A percentile compares a stretch with the other conserved stretches of the same genome.
These are phyloP conservation scores for Hetaerina americana DNA, from an alignment of 1,140 invertebrate species.

Conservation along the genomic window DNA sequence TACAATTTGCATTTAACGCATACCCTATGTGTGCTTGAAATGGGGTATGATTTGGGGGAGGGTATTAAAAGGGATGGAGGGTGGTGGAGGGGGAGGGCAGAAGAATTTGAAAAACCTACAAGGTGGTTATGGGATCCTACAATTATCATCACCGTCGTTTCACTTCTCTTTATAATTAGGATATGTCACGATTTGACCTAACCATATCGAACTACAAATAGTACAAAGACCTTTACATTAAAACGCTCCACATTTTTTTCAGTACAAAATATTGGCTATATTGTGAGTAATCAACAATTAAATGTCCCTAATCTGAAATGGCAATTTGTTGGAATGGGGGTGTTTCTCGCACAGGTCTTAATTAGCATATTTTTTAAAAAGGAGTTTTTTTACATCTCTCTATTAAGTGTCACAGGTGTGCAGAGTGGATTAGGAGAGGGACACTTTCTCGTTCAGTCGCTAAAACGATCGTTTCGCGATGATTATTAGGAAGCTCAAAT, in stretches of 20 bases:
- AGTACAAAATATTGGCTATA: constrained; percentile 15
- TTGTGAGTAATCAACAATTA: constrained; percentile 14
- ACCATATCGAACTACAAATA: neutral
- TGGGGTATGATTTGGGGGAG: neutral
- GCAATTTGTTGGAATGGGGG: neutral
- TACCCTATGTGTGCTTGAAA: neutral
- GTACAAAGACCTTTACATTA: constrained; percentile 7
- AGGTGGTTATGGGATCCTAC: neutral
- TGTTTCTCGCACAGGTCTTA: neutral
- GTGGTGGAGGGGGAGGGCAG: neutral
- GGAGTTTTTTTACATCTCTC: neutral
- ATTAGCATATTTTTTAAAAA: neutral
- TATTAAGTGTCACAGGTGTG: neutral
- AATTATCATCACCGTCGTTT: neutral
- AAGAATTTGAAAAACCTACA: neutral
- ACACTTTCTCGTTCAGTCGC: neutral
- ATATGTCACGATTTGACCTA: neutral
- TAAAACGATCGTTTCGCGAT: neutral
- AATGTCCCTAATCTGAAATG: neutral
- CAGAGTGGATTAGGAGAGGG: neutral
- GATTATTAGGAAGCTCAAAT: neutral
- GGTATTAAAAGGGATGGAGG: neutral
- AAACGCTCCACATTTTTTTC: neutral
- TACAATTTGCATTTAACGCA: neutral
- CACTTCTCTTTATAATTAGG: neutral